Base-by-base conservation (phyloP, 2,888 invertebrate genomes). In the Steinernema carpocapsae region DNA sequence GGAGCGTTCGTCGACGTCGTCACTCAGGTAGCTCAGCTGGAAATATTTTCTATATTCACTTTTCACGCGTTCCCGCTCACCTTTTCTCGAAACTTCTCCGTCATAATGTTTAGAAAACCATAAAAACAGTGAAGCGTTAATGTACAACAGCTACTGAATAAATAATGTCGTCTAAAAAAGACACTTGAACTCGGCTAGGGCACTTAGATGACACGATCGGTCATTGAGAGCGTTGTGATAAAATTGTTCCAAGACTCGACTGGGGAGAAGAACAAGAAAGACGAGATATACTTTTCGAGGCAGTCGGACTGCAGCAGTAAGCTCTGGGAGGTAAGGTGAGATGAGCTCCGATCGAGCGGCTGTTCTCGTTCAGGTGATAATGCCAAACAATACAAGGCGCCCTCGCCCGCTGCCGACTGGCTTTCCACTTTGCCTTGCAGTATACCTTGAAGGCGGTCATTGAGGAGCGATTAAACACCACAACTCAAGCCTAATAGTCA, bases 1-100 rank as follows among this genome's bases (percentile, higher is more conserved):
- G 29, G 64, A 64, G 14, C 64, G 64, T 17, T 78, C 78, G 48
- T 78, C 78, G 24, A 78, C 71, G 37, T 78, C 78, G 72, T 78
- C 78, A 56, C 71, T 77, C 2, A 77, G 70, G 43, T 77, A 77
- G 6, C 77, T 79, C 26, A 79, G 74, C 78, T 77, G 52, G 29
- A 76, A 46, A 12, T 37, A 6, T 10, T 37, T 37, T 37, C 4
- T 6, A 37, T 10, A 37, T 10, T 6, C 37, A 37, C 10, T 37
- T n/a, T 37, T 37, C 10, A 48, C 48, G 48, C 48, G 14, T 19
- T 48, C 0, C 24, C 19, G 48, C 56, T 64, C 17, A 64, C 64
- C 64, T 64, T 64, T 64, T 64, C 64, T 22, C 64, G 64, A 32
- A 64, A 64, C 19, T 64, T 64, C 17, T 64, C 64, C 22, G 32